phyloP scores from a whole-genome alignment of 2,113 vertebrate genomes.

The Rhizomys pruinosus region DNA sequence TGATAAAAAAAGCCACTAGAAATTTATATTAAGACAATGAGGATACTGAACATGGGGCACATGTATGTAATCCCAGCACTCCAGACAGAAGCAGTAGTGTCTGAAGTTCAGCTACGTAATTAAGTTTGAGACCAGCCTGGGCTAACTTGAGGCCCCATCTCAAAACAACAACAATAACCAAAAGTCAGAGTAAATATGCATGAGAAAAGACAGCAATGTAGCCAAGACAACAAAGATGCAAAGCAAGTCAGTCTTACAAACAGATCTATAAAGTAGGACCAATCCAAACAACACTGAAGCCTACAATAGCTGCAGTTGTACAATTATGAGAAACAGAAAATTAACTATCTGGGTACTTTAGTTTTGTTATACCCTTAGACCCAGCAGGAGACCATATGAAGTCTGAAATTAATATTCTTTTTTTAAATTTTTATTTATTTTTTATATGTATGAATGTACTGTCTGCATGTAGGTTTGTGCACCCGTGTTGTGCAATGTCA shows the following conservation, averaged over 20 bases:
- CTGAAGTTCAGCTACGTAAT: not conserved
- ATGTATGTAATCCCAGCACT: not conserved
- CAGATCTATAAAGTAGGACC: not conserved
- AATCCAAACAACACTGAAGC: not conserved
- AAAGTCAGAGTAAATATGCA: not conserved
- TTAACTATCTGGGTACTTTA: not conserved
- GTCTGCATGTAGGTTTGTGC: no score
- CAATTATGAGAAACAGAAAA: not conserved
- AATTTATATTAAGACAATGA: constrained; percentile 27
- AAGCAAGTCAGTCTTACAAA: not conserved
- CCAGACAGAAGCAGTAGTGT: no score
- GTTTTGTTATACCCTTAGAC: constrained; percentile 5
- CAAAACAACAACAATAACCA: not conserved
- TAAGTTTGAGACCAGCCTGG: no score
- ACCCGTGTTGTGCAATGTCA: no score
- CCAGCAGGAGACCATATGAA: not conserved
- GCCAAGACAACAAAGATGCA: not conserved
- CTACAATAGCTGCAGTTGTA: not conserved
- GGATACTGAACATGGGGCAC: no score
- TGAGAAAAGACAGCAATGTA: not conserved
- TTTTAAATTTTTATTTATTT: no score
- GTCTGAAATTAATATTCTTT: not conserved
- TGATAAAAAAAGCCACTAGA: constrained; percentile 1
- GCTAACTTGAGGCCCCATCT: not conserved
- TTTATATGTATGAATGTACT: no score